Evolutionary conservation across 2,888 invertebrate species (phyloP).

Genomic region (Quadroppia sp.): DNA sequence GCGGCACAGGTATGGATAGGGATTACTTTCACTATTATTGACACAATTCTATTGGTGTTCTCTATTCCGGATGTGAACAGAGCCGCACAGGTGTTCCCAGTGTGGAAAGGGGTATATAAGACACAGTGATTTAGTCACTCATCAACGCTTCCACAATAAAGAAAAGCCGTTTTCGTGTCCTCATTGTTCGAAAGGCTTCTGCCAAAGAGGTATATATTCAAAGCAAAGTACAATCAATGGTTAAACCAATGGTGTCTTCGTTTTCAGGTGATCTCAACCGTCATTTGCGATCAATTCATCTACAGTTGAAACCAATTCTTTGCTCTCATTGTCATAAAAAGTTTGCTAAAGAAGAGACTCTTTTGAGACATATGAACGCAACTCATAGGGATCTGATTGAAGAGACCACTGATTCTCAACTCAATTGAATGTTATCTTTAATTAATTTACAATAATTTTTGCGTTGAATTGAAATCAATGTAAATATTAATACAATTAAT

Average conservation of each 20-base stretch:
- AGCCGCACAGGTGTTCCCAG: slow-evolving; percentile 44
- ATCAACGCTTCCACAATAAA: slow-evolving; percentile 51
- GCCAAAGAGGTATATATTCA: slow-evolving; percentile 49
- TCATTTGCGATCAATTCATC: slow-evolving; percentile 50
- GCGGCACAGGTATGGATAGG: slow-evolving; percentile 49
- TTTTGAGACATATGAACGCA: slow-evolving; percentile 51
- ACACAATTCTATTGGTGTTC: no score
- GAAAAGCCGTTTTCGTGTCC: slow-evolving; percentile 50
- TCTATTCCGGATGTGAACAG: no score
- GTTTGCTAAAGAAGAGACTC: slow-evolving; percentile 51
- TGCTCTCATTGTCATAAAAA: slow-evolving; percentile 51
- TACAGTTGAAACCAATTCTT: slow-evolving; percentile 48
- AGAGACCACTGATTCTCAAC: slow-evolving; percentile 1
- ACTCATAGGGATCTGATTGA: slow-evolving; percentile 48
- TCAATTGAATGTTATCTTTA: background rate
- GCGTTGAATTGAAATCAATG: background rate
- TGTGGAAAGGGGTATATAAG: slow-evolving; percentile 50
- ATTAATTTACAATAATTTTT: background rate
- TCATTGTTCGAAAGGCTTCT: slow-evolving; percentile 50
- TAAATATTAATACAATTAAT: background rate
- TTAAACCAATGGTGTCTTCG: background rate
- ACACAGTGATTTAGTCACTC: slow-evolving; percentile 51
- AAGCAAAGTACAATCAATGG: background rate
- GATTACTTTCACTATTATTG: background rate
- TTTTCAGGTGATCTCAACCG: slow-evolving; percentile 50